Evolutionary conservation across 2,888 invertebrate species (phyloP).

Genomic region (Eupeodes latifasciatus): DNA sequence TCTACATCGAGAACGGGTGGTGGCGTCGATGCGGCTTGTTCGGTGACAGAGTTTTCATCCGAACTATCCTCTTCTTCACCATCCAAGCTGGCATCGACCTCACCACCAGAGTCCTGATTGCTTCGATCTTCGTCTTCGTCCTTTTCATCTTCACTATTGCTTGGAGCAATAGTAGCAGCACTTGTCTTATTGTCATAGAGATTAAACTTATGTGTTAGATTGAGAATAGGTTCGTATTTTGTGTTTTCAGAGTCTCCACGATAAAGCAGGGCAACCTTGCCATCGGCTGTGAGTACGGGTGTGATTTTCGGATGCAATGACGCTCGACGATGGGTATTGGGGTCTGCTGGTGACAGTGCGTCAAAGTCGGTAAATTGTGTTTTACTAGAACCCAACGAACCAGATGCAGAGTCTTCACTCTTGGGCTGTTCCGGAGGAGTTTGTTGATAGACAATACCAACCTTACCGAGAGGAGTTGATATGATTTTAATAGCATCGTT

Average conservation of each 20-base stretch:
- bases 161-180: conserved; percentile 72
- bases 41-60: conserved; percentile 79
- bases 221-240: conserved; percentile 84
- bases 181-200: conserved; percentile 78
- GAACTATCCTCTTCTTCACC: conserved; percentile 75
- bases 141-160: conserved; percentile 74
- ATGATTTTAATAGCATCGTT: conserved; percentile 85
- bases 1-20: conserved; percentile 67
- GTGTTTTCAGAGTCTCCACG: conserved; percentile 84
- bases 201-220: conserved; percentile 83
- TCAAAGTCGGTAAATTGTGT: conserved; percentile 82
- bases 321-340: conserved; percentile 84
- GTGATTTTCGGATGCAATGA: conserved; percentile 84
- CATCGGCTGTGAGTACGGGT: conserved; percentile 85
- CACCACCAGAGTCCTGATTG: conserved; percentile 75
- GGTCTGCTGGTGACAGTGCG: conserved; percentile 83
- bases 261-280: conserved; percentile 85
- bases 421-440: conserved; percentile 78
- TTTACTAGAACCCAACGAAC: conserved; percentile 74
- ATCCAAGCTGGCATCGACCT: conserved; percentile 73
- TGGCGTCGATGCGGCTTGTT: conserved; percentile 76
- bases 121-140: conserved; percentile 72
- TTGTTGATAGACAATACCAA: conserved; percentile 84
- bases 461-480: conserved; percentile 84
- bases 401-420: conserved; percentile 70